Evolutionary conservation across 2,888 invertebrate genomes (phyloP), one percentile per base, ranked within the genome.

Genomic region (Belgica antarctica): DNA sequence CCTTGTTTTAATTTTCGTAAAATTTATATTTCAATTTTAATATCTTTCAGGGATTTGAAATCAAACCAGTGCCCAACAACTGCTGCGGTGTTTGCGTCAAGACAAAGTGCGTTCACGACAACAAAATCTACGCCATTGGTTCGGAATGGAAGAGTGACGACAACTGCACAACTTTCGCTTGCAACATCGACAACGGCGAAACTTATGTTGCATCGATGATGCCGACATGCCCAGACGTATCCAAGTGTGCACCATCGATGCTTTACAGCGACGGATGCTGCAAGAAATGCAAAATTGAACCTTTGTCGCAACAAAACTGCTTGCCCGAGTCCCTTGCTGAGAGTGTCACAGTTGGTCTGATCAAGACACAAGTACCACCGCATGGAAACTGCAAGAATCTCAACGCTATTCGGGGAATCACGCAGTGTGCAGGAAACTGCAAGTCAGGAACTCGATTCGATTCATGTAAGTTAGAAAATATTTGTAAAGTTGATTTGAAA

Each of bases 401-500:
- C 24, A 75, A 82, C 69, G 81, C 85, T 0, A 80, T 91, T 17
- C 73, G 74, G 2, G 85, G 84, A 3, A 84, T 91, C 75, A 85
- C 84, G 7, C 87, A 90, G 77, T 92, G 92, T 74, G 81, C 83
- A 62, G 92, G 92, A 0, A 76, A 80, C 12, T 92, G 92, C 75
- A 80, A 83, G 72, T 90, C 91, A 0, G 85, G 86, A 17, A 87
- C 89, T 0, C 77, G 83, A n/a, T 90, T 85, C 73, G 87, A 88
- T 75, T 78, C 81, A 74, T 79, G 89, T 89, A 76, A 83, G 82
- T 80, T 27, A 5, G 7, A 8, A 59, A 59, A 17, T 17, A 59
- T 17, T 22, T 7, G 46, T 2, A 61, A 59, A 70, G 34, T n/a
- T n/a, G n/a, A 65, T 22, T 36, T 24, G 17, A 19, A 31, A 2